These are phyloP conservation scores for Mastacembelus armatus DNA, from an alignment of 2,797 vertebrate genomes.

Conservation along the genomic window DNA sequence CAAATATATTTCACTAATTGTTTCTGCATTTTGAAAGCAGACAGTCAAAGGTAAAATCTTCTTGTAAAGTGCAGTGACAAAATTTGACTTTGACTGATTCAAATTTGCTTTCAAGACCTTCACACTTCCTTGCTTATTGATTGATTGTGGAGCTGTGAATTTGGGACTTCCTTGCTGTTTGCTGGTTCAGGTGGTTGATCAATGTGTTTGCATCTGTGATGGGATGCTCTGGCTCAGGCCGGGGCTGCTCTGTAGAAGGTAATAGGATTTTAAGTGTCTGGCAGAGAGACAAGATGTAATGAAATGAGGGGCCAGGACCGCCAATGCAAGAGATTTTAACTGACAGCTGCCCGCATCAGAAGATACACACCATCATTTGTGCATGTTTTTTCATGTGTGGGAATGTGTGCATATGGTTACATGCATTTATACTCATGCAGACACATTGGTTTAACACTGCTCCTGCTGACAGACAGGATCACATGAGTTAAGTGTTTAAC, in stretches of 20 bases:
- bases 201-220: conserved; percentile 62
- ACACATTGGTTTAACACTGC: conserved; percentile 12
- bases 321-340: conserved; percentile 40
- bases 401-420: conserved; percentile 18
- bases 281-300: conserved; percentile 62
- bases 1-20: conserved; percentile 4
- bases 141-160: conserved; percentile 48
- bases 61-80: conserved; percentile 20
- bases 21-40: conserved; percentile 7
- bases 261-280: conserved; percentile 77
- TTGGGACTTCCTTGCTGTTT: conserved; percentile 27
- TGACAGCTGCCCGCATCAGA: conserved; percentile 34
- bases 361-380: conserved; percentile 20
- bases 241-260: conserved; percentile 54
- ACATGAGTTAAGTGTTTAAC: conserved; percentile 40
- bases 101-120: conserved; percentile 31
- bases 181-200: conserved; percentile 58
- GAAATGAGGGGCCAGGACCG: conserved; percentile 59
- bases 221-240: conserved; percentile 29
- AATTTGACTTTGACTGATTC: conserved; percentile 13
- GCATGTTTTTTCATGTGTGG: conserved; percentile 12
- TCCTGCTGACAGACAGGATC: conserved; percentile 46
- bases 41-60: conserved; percentile 34
- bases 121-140: conserved; percentile 29
- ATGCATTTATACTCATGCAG: conserved; percentile 4